Percentiles rank a stretch among this genome's conserved stretches.
Conservation (phyloP, 2,797 vertebrate species). For the Cryptoprocta ferox region DNA sequence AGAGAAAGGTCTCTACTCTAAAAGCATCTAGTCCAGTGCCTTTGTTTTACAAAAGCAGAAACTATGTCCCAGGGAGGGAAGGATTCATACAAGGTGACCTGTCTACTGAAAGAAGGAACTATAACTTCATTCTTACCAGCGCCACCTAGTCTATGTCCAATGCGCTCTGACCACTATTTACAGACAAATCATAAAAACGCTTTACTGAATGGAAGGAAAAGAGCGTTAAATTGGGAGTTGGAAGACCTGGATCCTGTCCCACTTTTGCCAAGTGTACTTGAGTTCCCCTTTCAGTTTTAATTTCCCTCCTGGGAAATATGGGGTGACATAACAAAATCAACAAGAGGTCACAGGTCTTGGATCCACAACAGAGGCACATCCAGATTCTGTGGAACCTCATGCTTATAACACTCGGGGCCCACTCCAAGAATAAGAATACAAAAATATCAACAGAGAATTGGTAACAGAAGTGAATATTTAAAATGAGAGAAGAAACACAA, state of each 20-base stretch:
- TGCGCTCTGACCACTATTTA: not conserved
- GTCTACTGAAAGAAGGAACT: not conserved
- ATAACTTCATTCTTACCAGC: not conserved
- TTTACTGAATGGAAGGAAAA: not conserved
- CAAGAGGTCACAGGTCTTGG: not conserved
- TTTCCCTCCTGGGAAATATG: not conserved
- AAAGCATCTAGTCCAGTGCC: not conserved
- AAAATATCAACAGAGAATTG: not conserved
- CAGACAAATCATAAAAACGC: not conserved
- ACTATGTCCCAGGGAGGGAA: not conserved
- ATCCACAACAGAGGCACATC: not conserved
- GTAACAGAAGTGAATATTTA: not conserved
- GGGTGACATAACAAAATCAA: not conserved
- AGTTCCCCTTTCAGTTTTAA: not conserved
- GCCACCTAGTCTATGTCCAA: not conserved
- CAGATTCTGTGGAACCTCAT: not conserved
- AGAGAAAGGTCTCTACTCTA: not conserved
- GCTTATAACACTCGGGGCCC: not conserved
- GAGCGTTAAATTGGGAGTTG: not conserved
- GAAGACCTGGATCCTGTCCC: not conserved
- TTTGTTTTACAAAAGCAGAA: conserved; percentile 13
- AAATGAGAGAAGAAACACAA: not conserved
- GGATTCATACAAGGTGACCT: not conserved
- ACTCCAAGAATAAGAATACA: not conserved
- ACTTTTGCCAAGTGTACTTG: not conserved